Base-by-base conservation (phyloP, 2,888 invertebrate species). In the Orthonychiurus folsomi region DNA sequence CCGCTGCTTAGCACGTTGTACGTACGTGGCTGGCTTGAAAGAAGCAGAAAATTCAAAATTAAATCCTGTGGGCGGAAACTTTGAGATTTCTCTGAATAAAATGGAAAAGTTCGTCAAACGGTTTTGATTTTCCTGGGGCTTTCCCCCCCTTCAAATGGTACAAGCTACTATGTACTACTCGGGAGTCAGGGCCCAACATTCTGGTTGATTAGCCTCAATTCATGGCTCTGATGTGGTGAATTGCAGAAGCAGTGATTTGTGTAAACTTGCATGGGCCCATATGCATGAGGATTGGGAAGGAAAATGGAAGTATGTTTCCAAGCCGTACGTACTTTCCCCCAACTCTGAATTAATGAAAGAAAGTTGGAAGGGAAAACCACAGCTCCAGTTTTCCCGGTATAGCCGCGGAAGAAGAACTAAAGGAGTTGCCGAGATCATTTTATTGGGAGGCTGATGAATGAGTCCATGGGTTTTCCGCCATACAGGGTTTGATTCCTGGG, bases 381-480 rank as follows among this genome's bases (percentile, higher is more conserved):
- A 37, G 37, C 37, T 37, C 9, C 37, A 37, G 15, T 37, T 37
- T 37, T 37, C 37, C 37, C 15, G 5, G n/a, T n/a, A n/a, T n/a
- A n/a, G n/a, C n/a, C n/a, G n/a, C n/a, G n/a, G n/a, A n/a, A n/a
- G n/a, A n/a, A n/a, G 5, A 37, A 37, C 37, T 15, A 37, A 37
- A 37, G 37, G 9, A 21, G 26, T 27, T 56, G 20, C 28, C 56
- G 28, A 37, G 37, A 56, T 56, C 56, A 56, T 56, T 56, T 56
- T 56, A 56, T 56, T 28, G 56, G 28, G 27, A 56, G 27, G 28
- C 56, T 56, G 56, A 56, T 56, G 56, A 63, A 37, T 53, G 54
- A 54, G 54, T 47, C 54, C 9, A 5, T 9, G 37, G 37, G 54
- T 47, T 59, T 63, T 56, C 55, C 47, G 54, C 53, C 53, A 53